A percentile compares a stretch with the other conserved stretches of the same genome.
Conservation (phyloP, 2,113 vertebrate species). For the Irena cyanogastra region DNA sequence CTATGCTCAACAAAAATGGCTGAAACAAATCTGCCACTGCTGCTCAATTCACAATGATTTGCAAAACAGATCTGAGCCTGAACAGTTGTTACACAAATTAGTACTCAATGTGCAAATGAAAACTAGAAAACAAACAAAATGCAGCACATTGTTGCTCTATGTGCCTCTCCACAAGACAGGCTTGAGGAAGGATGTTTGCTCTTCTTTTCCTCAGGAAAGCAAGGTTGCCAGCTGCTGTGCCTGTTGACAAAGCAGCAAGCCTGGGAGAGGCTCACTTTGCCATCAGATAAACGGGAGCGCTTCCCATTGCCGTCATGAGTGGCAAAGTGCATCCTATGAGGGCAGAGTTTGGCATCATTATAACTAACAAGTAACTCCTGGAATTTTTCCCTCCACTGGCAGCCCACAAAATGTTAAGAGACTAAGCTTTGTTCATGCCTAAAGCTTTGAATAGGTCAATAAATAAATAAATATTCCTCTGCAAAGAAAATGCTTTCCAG, state of each 20-base stretch:
- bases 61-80: slow-evolving; percentile 21
- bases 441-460: background rate
- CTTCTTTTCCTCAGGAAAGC: background rate
- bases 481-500: background rate
- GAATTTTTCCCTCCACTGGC: background rate
- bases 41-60: slow-evolving; percentile 20
- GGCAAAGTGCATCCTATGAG: background rate
- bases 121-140: background rate
- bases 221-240: background rate
- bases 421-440: background rate
- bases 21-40: slow-evolving; percentile 29
- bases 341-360: background rate
- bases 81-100: slow-evolving; percentile 28
- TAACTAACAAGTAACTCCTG: background rate
- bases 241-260: background rate
- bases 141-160: background rate
- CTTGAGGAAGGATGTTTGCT: background rate
- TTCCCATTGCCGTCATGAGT: background rate
- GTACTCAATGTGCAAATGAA: background rate
- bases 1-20: background rate
- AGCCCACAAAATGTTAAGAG: background rate
- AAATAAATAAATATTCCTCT: background rate
- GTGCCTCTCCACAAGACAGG: background rate
- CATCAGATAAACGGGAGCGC: accelerated
- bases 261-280: background rate